Base-by-base conservation (phyloP, 2,888 invertebrate species). In the Iselma pallidipennis region DNA sequence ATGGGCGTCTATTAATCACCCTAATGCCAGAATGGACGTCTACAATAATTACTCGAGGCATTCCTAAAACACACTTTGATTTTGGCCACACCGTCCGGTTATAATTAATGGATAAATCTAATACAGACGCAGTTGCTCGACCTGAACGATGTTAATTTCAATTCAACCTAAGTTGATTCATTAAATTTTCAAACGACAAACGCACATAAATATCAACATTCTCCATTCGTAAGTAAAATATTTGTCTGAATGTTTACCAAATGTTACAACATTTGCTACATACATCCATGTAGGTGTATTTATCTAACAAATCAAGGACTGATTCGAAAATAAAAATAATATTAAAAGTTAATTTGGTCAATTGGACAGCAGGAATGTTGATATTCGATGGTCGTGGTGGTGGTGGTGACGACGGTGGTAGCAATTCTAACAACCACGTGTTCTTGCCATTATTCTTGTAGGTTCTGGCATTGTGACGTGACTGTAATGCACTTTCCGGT, bases 371-470 rank as follows among this genome's bases (percentile, higher is more conserved):
- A 14, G 37, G 16, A 16, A 16, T 16, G 19, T 42, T 42, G 42
- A 19, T 42, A 19, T 19, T 42, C 42, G 3, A 19, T 42, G 10
- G 19, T 21, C 4, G 19, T 42, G 37, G 19, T 21, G 19, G 3
- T 21, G 19, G 42, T 19, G 19, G 10, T 19, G 19, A 19, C 10
- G 19, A 42, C 42, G 21, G 16, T 21, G 19, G 3, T 42, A 1
- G 42, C 9, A 42, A 42, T 42, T 28, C 59, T 57, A 60, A 65
- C 68, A 66, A 67, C 72, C 72, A 74, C 74, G 74, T 73, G 74
- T 71, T 74, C 68, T 63, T 66, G 68, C 74, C 71, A 75, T 75
- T 73, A 74, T 74, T 75, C 74, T 74, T 74, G 68, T 70, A 70
- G 73, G 73, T 74, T 42, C 72, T 73, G 71, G 70, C 72, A 66